These are phyloP conservation scores for Spilarctia lutea DNA, from an alignment of 2,888 invertebrate genomes.

Conservation along the genomic window DNA sequence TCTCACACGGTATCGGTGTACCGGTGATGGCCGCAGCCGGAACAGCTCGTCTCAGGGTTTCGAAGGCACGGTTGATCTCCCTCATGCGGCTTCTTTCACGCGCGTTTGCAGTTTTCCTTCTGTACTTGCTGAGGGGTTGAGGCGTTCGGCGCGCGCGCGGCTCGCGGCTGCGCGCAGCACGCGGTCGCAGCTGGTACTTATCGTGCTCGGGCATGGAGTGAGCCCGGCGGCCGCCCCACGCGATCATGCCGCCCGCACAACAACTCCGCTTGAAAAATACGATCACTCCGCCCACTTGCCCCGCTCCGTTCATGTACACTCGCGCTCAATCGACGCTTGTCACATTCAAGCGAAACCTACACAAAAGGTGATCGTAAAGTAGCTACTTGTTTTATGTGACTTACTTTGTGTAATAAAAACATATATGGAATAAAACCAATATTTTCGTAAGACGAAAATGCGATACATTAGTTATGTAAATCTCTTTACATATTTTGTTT, in stretches of 20 bases:
- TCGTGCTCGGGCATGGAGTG: slow-evolving; percentile 86
- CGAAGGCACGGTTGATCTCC: slow-evolving; percentile 96
- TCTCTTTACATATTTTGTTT: background rate
- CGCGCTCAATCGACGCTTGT: slow-evolving; percentile 44
- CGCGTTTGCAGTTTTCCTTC: slow-evolving; percentile 96
- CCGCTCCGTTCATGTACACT: slow-evolving; percentile 82
- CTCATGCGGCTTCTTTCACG: slow-evolving; percentile 95
- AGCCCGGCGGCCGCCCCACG: slow-evolving; percentile 56
- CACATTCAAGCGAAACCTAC: slow-evolving; percentile 45
- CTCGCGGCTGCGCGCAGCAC: slow-evolving; percentile 81
- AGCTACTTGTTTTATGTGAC: slow-evolving; percentile 2
- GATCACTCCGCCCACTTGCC: slow-evolving; percentile 74
- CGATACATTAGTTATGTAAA: background rate
- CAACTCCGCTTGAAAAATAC: slow-evolving; percentile 77
- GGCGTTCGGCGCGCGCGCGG: slow-evolving; percentile 88
- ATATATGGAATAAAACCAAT: background rate
- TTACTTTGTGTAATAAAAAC: background rate
- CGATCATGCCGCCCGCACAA: slow-evolving; percentile 62
- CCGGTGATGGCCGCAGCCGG: slow-evolving; percentile 88
- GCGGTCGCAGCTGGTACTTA: slow-evolving; percentile 85
- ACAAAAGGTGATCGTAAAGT: slow-evolving; percentile 35
- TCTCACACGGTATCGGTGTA: slow-evolving; percentile 88
- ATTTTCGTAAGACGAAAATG: slow-evolving; percentile 1
- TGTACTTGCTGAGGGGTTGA: slow-evolving; percentile 94
- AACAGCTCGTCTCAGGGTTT: slow-evolving; percentile 91